Evolutionary conservation across 1,140 invertebrate species (phyloP).

Genomic region (Phortica variegata): DNA sequence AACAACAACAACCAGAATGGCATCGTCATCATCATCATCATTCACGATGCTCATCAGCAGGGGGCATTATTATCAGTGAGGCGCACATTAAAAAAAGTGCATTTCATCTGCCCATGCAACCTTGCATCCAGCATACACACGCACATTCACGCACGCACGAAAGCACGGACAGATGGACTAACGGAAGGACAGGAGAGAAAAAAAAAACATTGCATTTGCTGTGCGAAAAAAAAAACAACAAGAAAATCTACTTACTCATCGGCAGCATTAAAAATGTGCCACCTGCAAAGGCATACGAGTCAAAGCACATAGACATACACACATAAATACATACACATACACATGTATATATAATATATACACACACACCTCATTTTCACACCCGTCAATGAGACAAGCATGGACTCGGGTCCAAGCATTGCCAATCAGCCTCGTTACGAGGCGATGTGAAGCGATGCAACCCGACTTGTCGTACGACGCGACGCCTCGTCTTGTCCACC

Average conservation of each 20-base stretch:
- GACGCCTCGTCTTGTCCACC: too few species aligned
- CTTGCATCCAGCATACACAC: constrained; percentile 10
- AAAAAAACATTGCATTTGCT: background rate
- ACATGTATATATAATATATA: constrained; percentile 20
- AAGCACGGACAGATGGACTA: constrained; percentile 8
- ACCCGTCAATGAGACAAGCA: too few species aligned
- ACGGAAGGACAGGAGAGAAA: background rate
- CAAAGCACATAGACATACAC: constrained; percentile 6
- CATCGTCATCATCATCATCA: too few species aligned
- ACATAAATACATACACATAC: constrained; percentile 9
- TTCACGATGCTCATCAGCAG: constrained; percentile 20
- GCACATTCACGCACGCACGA: constrained; percentile 8
- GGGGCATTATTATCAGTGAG: constrained; percentile 52
- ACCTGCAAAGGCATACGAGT: background rate
- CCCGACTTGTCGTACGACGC: too few species aligned
- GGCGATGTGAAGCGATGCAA: too few species aligned
- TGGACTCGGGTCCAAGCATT: too few species aligned
- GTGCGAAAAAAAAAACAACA: constrained; percentile 21
- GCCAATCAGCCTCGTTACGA: constrained; percentile 5
- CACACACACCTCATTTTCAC: too few species aligned
- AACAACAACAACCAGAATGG: too few species aligned
- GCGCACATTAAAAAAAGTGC: constrained; percentile 13
- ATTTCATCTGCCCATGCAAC: background rate
- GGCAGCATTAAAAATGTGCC: constrained; percentile 8
- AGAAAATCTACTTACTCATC: constrained; percentile 54